Base-by-base conservation (phyloP, 2,888 invertebrate species). In the Mayetiola destructor region DNA sequence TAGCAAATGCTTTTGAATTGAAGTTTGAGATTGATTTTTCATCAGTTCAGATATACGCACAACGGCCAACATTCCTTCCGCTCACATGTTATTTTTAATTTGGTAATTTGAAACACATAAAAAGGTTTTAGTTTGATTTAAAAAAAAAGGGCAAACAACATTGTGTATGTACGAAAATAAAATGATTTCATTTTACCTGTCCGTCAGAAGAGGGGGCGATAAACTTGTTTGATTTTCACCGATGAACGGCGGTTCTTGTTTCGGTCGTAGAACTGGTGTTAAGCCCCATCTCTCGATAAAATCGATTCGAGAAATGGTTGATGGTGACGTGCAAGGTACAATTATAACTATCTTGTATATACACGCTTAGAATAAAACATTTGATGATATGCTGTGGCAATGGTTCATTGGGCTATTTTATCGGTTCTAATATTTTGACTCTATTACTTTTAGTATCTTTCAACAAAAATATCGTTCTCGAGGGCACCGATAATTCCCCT, bases 211-310 rank as follows among this genome's bases (percentile, higher is more conserved):
- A 70, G 72, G 72, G 72, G 72, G 72, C 72, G 72, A 69, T 64
- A 65, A 68, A 64, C 66, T 68, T 62, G 70, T 69, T 65, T 72
- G 66, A 67, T 69, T 72, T 70, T 72, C 70, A 77, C 74, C 75
- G 76, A 73, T 75, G 71, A 75, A 82, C 83, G 87, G 88, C 84
- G 85, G 85, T 80, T 89, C 88, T 85, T 88, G 88, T 82, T 89
- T 88, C 85, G 89, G 89, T 80, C 86, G 85, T 82, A 90, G 87
- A 85, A 90, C 89, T 84, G 91, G 91, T 84, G 90, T 90, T 80
- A 91, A 88, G 86, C 91, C 91, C 91, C 91, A 91, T 89, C 89
- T 88, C 81, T 91, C 90, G 80, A 89, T 84, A 80, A 90, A 88
- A 84, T 90, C 90, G 85, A 91, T 87, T 81, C 89, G 90, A 84